Conservation (phyloP, 1,140 invertebrate species). For the Sycophila sp. region DNA sequence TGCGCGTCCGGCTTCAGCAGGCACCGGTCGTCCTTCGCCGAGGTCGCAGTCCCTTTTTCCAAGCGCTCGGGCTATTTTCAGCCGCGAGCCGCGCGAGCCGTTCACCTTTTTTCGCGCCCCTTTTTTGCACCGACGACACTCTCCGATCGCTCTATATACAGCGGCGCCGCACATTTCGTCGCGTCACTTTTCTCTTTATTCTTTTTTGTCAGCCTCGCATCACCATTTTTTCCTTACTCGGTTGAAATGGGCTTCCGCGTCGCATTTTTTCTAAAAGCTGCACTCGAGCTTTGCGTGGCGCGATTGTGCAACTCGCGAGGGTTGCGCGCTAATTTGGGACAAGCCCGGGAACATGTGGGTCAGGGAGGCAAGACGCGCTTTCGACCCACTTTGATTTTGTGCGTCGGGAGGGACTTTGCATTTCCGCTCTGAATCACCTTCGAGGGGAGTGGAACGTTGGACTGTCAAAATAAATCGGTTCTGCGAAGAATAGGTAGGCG, state of each 20-base stretch:
- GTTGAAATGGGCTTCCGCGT: neutral
- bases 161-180: neutral
- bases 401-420: no score
- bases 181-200: neutral
- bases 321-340: neutral
- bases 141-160: neutral
- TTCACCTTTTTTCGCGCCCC: neutral
- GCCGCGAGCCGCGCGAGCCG: no score
- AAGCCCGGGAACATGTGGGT: neutral
- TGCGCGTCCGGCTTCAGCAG: neutral
- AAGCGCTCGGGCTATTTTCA: slow-evolving; percentile 10
- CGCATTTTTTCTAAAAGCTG: no score
- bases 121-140: neutral
- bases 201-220: no score
- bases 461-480: no score
- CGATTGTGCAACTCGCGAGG: neutral
- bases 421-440: no score
- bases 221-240: no score
- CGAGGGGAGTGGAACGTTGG: no score
- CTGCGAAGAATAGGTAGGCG: no score
- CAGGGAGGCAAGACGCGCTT: slow-evolving; percentile 1
- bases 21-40: neutral
- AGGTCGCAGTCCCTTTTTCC: slow-evolving; percentile 9
- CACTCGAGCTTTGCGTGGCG: no score
- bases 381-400: slow-evolving; percentile 6